Percentiles rank a stretch among this genome's conserved stretches.
These are phyloP conservation scores for Anagyrus pseudococci DNA, from an alignment of 2,888 invertebrate species.

Conservation along the genomic window DNA sequence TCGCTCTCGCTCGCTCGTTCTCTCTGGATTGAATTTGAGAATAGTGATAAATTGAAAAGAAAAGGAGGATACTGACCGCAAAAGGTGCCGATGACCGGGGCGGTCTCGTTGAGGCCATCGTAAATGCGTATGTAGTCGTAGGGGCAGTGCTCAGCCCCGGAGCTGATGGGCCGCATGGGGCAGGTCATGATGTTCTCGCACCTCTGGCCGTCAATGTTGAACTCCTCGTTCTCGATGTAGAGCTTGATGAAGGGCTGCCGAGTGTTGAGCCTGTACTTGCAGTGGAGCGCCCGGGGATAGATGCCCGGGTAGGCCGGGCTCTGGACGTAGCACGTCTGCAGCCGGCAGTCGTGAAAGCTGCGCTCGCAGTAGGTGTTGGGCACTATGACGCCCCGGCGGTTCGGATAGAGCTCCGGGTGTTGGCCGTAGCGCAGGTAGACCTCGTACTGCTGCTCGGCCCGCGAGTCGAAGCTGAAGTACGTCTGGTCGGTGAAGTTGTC, in stretches of 20 bases:
- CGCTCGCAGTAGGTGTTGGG: conserved; percentile 90
- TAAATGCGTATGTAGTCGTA: conserved; percentile 90
- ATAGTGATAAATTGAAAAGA: neutral
- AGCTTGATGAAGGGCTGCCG: conserved; percentile 87
- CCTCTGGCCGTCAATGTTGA: conserved; percentile 91
- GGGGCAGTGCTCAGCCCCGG: conserved; percentile 86
- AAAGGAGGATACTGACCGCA: conserved; percentile 67
- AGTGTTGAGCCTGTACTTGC: conserved; percentile 89
- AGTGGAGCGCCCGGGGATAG: conserved; percentile 88
- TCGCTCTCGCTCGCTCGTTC: too few species aligned
- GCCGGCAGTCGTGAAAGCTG: conserved; percentile 84
- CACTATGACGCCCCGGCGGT: conserved; percentile 86
- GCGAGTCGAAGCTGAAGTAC: conserved; percentile 84
- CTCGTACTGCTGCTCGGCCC: conserved; percentile 90
- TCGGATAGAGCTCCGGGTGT: conserved; percentile 91
- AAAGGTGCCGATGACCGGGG: conserved; percentile 87
- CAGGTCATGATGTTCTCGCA: conserved; percentile 96
- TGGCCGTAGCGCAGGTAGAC: conserved; percentile 91
- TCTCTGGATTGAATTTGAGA: neutral
- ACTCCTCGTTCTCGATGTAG: conserved; percentile 92
- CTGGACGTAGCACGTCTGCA: conserved; percentile 93
- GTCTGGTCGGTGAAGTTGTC: conserved; percentile 94
- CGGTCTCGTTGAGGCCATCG: conserved; percentile 87
- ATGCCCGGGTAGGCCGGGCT: conserved; percentile 93
- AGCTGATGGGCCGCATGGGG: conserved; percentile 89